Evolutionary conservation across 2,888 invertebrate genomes (phyloP).

Genomic region (Eretmocerus hayati): DNA sequence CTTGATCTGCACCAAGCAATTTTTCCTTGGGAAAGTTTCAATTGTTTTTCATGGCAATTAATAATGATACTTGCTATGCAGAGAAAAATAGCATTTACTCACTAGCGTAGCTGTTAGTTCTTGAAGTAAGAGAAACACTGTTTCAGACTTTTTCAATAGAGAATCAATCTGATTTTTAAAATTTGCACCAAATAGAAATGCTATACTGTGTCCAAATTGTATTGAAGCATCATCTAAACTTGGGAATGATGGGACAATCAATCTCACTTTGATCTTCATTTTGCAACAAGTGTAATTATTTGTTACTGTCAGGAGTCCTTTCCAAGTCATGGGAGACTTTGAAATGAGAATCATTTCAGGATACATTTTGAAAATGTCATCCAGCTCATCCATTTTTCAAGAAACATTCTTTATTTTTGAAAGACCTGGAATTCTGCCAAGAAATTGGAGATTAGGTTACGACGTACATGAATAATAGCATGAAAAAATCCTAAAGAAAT

Average conservation of each 20-base stretch:
- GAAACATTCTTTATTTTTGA: too few relatives aligned
- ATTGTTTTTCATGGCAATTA: neutral
- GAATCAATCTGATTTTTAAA: constrained; percentile 27
- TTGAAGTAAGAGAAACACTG: constrained; percentile 33
- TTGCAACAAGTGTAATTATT: constrained; percentile 13
- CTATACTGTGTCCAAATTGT: constrained; percentile 32
- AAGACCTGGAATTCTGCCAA: too few relatives aligned
- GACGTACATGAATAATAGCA: too few relatives aligned
- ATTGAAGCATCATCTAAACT: constrained; percentile 28
- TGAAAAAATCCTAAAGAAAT: too few relatives aligned
- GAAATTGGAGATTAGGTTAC: too few relatives aligned
- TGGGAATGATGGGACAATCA: constrained; percentile 37
- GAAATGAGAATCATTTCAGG: constrained; percentile 36
- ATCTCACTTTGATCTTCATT: constrained; percentile 32
- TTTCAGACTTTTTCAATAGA: constrained; percentile 26
- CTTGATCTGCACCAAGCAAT: neutral
- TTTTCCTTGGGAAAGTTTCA: constrained; percentile 11
- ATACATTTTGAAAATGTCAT: constrained; percentile 32
- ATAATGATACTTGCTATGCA: neutral
- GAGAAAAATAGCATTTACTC: too few relatives aligned
- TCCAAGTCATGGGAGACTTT: constrained; percentile 34
- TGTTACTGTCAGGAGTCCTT: constrained; percentile 32
- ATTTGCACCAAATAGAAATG: constrained; percentile 23
- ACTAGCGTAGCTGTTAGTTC: constrained; percentile 28
- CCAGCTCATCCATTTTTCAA: constrained; percentile 28